These are phyloP conservation scores for Siniperca chuatsi DNA, from an alignment of 2,113 vertebrate genomes.

Conservation along the genomic window DNA sequence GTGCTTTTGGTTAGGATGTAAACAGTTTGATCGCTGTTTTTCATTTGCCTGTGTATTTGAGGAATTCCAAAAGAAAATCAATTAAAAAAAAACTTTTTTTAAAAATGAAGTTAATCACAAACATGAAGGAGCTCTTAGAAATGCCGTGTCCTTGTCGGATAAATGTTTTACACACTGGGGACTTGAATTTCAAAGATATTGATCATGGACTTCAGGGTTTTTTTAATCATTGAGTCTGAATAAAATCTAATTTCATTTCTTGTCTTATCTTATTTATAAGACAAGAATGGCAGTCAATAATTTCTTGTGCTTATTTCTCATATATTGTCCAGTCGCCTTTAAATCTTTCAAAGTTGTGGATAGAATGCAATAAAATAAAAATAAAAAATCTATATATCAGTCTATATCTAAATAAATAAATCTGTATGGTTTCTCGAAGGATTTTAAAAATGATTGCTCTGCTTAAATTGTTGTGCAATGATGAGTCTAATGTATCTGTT, in stretches of 20 bases:
- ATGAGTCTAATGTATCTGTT: background rate
- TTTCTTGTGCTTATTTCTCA: background rate
- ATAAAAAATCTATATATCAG: too few relatives aligned
- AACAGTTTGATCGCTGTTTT: background rate
- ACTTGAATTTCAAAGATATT: background rate
- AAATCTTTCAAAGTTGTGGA: background rate
- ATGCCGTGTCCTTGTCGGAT: background rate
- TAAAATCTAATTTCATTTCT: background rate
- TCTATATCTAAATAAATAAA: background rate
- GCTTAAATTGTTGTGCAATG: background rate
- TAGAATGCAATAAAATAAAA: background rate
- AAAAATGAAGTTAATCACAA: background rate
- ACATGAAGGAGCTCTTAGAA: background rate
- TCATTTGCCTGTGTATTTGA: background rate
- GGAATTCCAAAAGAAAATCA: background rate
- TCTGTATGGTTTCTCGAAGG: background rate
- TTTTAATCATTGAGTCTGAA: too few relatives aligned
- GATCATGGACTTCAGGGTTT: background rate
- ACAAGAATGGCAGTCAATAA: background rate
- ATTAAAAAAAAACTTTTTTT: background rate
- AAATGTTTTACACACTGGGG: background rate
- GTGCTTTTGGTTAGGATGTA: conserved; percentile 7
- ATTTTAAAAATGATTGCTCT: background rate
- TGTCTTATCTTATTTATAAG: background rate
- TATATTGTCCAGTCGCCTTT: background rate